Evolutionary conservation across 2,888 invertebrate species (phyloP).

Genomic region (Phengaris arion): DNA sequence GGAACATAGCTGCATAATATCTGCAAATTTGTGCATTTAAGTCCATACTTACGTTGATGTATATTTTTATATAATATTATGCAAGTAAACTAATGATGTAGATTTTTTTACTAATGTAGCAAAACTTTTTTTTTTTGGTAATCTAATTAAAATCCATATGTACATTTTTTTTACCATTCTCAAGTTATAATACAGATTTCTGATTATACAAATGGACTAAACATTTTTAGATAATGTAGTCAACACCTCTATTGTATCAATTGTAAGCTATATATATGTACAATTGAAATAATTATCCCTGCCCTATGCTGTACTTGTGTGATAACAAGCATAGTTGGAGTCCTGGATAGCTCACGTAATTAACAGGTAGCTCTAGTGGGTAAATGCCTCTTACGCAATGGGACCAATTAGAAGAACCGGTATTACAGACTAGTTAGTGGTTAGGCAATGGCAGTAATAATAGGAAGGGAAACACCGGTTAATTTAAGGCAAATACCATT

Average conservation of each 20-base stretch:
- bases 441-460: background rate
- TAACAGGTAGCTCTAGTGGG: constrained; percentile 7
- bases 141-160: too few species aligned
- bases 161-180: too few species aligned
- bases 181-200: too few species aligned
- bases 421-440: background rate
- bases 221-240: too few species aligned
- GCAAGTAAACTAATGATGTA: too few species aligned
- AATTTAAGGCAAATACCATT: background rate
- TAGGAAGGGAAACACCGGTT: background rate
- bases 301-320: constrained; percentile 1
- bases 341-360: background rate
- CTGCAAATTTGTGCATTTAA: too few species aligned
- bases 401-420: constrained; percentile 10
- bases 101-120: too few species aligned
- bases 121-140: too few species aligned
- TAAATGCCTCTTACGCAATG: constrained; percentile 15
- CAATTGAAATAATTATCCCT: background rate
- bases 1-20: too few species aligned
- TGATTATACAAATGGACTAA: too few species aligned
- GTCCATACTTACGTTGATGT: too few species aligned
- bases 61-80: too few species aligned
- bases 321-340: constrained; percentile 8
- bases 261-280: background rate
- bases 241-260: background rate